phyloP scores from a whole-genome alignment of 2,888 invertebrate genomes.

The Lamellibrachia satsuma region DNA sequence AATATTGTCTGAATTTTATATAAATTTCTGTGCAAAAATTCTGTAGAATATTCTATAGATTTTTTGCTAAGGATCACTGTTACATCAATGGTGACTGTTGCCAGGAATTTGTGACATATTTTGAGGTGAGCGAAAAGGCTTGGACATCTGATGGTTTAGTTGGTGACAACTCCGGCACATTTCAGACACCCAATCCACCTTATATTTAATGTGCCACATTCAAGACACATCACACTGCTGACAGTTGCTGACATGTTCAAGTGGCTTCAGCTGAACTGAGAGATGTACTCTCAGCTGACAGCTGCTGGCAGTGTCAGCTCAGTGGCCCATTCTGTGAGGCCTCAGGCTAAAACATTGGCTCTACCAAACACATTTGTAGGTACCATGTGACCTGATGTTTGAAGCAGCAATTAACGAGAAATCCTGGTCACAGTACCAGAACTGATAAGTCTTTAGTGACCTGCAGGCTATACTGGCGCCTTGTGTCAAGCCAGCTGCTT shows the following conservation, averaged over 20 bases:
- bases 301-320: background rate
- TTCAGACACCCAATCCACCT: background rate
- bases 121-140: background rate
- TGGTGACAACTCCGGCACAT: background rate
- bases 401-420: background rate
- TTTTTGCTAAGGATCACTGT: too few relatives aligned
- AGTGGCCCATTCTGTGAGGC: background rate
- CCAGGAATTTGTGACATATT: background rate
- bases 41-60: too few relatives aligned
- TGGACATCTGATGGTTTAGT: background rate
- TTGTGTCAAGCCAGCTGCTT: background rate
- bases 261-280: background rate
- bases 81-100: background rate
- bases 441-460: background rate
- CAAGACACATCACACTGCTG: background rate
- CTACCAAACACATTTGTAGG: background rate
- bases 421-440: background rate
- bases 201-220: background rate
- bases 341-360: background rate
- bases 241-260: background rate
- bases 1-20: too few relatives aligned
- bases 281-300: background rate
- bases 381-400: constrained; percentile 3
- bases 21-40: too few relatives aligned
- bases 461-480: background rate